phyloP scores from a whole-genome alignment of 2,888 invertebrate species.

The Meandrusa payeni region DNA sequence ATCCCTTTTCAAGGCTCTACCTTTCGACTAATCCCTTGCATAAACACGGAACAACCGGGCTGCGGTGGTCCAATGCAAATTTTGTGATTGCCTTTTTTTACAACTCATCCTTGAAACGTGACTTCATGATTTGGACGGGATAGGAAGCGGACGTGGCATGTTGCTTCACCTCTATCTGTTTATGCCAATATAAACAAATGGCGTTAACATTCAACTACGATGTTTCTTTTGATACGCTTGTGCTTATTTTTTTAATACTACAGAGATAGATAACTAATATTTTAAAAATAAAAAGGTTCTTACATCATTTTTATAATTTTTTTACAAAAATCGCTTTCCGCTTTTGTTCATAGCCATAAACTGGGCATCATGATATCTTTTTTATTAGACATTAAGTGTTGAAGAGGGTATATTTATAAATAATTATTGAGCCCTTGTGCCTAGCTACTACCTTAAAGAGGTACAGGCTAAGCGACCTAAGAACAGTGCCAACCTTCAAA shows the following conservation, averaged over 20 bases:
- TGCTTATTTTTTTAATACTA: constrained; percentile 16
- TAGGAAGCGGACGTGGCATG: constrained; percentile 17
- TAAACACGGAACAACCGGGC: constrained; percentile 48
- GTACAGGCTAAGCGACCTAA: no score
- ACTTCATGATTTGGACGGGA: constrained; percentile 33
- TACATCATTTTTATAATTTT: no score
- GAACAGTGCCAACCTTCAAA: no score
- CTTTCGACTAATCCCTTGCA: constrained; percentile 49
- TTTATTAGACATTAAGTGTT: no score
- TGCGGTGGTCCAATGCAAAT: constrained; percentile 37
- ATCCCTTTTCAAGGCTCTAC: constrained; percentile 39
- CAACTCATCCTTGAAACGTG: constrained; percentile 50
- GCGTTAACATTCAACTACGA: constrained; percentile 5
- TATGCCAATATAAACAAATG: constrained; percentile 8
- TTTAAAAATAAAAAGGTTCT: no score
- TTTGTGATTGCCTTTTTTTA: constrained; percentile 44
- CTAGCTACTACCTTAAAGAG: no score
- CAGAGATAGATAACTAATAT: no score
- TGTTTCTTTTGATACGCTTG: constrained; percentile 3
- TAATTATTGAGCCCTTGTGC: no score
- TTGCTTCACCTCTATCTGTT: constrained; percentile 9
- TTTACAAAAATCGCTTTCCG: no score
- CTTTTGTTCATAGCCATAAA: no score
- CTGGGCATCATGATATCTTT: no score
- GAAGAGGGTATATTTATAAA: no score